These are phyloP conservation scores for Stichodactyla mertensii DNA, from an alignment of 64 coral and sea anemone genomes.

Conservation along the genomic window DNA sequence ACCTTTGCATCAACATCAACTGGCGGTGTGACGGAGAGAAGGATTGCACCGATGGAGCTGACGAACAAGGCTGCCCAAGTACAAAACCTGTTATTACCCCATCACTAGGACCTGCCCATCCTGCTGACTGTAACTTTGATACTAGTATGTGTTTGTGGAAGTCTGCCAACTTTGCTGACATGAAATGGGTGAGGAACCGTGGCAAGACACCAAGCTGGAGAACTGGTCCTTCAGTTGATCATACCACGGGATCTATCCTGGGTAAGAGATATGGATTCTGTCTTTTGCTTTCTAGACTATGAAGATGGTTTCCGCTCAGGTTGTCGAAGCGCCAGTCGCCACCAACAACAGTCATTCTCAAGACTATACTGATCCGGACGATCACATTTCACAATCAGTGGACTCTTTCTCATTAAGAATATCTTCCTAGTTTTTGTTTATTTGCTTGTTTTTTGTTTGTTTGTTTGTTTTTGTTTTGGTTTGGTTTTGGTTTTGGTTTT, in stretches of 20 bases:
- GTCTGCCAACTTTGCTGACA: conserved; percentile 76
- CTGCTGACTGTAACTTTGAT: conserved; percentile 78
- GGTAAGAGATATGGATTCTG: conserved; percentile 12
- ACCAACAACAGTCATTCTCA: too few relatives aligned
- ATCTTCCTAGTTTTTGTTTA: too few relatives aligned
- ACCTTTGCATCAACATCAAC: conserved; percentile 70
- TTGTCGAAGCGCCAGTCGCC: too few relatives aligned
- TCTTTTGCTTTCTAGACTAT: too few relatives aligned
- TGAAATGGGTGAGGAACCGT: conserved; percentile 54
- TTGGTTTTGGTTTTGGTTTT: too few relatives aligned
- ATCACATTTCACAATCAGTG: too few relatives aligned
- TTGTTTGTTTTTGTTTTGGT: too few relatives aligned
- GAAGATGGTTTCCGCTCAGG: too few relatives aligned
- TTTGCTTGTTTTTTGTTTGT: too few relatives aligned
- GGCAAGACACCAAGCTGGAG: conserved; percentile 69
- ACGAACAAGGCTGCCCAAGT: conserved; percentile 49
- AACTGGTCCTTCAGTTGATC: conserved; percentile 67
- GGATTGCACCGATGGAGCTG: conserved; percentile 74
- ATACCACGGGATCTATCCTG: conserved; percentile 32
- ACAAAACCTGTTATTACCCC: conserved; percentile 37
- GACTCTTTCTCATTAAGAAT: too few relatives aligned
- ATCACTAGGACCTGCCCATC: conserved; percentile 41
- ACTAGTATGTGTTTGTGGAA: conserved; percentile 65
- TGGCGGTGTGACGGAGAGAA: conserved; percentile 78
- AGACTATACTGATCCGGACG: too few relatives aligned